Percentiles rank a stretch among this genome's conserved stretches.
These are phyloP conservation scores for Galleria mellonella DNA, from an alignment of 1,140 invertebrate genomes.

Conservation along the genomic window DNA sequence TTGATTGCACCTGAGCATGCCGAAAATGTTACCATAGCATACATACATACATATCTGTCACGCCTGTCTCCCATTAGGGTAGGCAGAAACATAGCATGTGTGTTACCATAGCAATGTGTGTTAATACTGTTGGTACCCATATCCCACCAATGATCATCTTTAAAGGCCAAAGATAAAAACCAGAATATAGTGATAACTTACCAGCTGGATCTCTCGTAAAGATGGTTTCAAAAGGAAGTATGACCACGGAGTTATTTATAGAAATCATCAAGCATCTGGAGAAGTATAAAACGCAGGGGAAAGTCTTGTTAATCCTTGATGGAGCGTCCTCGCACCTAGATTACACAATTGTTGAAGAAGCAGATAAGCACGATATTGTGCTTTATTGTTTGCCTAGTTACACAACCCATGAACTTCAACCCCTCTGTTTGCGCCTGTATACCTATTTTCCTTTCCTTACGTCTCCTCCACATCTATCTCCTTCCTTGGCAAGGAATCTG, in stretches of 20 bases:
- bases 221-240: slow-evolving; percentile 45
- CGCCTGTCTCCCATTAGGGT: too few species aligned
- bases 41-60: too few species aligned
- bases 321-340: slow-evolving; percentile 41
- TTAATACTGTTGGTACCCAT: slow-evolving; percentile 15
- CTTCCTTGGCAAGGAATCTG: too few species aligned
- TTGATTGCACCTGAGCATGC: slow-evolving; percentile 44
- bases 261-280: slow-evolving; percentile 33
- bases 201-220: slow-evolving; percentile 24
- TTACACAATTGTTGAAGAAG: slow-evolving; percentile 26
- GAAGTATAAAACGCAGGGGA: slow-evolving; percentile 27
- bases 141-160: slow-evolving; percentile 55
- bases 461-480: too few species aligned
- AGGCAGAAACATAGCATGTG: too few species aligned
- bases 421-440: too few species aligned
- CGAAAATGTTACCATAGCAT: slow-evolving; percentile 60
- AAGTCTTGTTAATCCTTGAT: slow-evolving; percentile 38
- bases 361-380: slow-evolving; percentile 17
- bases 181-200: slow-evolving; percentile 29
- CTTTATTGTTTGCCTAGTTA: slow-evolving; percentile 41
- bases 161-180: slow-evolving; percentile 33
- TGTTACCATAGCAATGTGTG: slow-evolving; percentile 50
- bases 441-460: too few species aligned
- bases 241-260: slow-evolving; percentile 39
- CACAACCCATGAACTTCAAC: too few species aligned